Base-by-base conservation (phyloP, 2,888 invertebrate species). In the Dysmachus trigonus region DNA sequence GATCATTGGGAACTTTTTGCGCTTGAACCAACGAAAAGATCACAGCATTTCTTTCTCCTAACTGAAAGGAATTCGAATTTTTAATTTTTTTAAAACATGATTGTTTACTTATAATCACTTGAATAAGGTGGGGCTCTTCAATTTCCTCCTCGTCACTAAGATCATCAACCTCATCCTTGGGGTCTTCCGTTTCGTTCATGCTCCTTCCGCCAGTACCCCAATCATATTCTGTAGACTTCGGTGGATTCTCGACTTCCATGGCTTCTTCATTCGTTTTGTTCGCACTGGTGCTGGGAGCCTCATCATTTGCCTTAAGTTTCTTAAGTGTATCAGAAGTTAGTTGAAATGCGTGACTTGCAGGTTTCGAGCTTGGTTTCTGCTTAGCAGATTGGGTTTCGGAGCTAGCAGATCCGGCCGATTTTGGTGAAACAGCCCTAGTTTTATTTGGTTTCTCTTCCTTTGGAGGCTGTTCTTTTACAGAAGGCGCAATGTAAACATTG, bases 11-110 rank as follows among this genome's bases (percentile, higher is more conserved):
- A 86, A 94, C 93, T 51, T 94, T 94, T 90, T 94, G 94, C 35
- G 94, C 93, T n/a, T 93, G 92, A 90, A 94, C 93, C 81, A 94
- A 90, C 87, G 94, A 95, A 90, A 96, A 97, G 30, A 95, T 92
- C 88, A 97, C 93, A 1, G 97, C 97, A 91, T 95, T 95, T 88
- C 96, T 94, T 86, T 94, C 94, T 74, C 96, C 96, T 89, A 96
- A 91, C 96, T 96, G 90, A 88, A 93, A 93, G 88, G 8, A 83
- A 47, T 41, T 62, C 31, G 5, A 8, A 53, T 71, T 79, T 77
- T 51, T 47, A 79, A 82, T 4, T 15, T 30, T 3, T 47, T 51
- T 3, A 47, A 15, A 47, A 47, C 30, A 27, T 1, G 1, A 5
- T n/a, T 27, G 8, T 27, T 62, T 15, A 7, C 3, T 27, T 13